Conservation (phyloP, 64 coral and sea anemone species). For the Stichodactyla mertensii region DNA sequence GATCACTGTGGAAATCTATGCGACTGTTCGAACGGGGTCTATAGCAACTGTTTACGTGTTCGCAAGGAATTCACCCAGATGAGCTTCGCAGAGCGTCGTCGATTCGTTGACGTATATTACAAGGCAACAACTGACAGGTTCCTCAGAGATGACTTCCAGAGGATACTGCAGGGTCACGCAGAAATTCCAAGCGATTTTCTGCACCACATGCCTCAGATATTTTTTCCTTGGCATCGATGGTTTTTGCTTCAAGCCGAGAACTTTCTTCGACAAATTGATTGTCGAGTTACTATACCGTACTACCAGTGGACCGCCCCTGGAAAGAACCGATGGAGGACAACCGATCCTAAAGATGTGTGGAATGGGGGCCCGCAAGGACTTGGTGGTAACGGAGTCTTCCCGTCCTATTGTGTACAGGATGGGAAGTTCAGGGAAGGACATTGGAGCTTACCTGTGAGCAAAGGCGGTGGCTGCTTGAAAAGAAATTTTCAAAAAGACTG, state of each 20-base stretch:
- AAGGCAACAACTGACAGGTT: conserved; percentile 36
- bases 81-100: conserved; percentile 36
- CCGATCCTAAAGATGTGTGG: conserved; percentile 42
- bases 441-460: conserved; percentile 31
- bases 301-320: conserved; percentile 50
- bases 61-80: conserved; percentile 57
- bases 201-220: conserved; percentile 65
- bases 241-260: conserved; percentile 56
- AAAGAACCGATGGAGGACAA: conserved; percentile 29
- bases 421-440: conserved; percentile 35
- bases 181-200: conserved; percentile 34
- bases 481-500: conserved; percentile 51
- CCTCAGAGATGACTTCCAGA: conserved; percentile 39
- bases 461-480: conserved; percentile 63
- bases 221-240: conserved; percentile 86
- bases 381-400: conserved; percentile 45
- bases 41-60: conserved; percentile 22
- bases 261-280: conserved; percentile 61
- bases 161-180: conserved; percentile 26
- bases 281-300: conserved; percentile 63
- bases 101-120: conserved; percentile 43
- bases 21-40: conserved; percentile 9
- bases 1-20: conserved; percentile 43
- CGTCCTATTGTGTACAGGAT: conserved; percentile 36
- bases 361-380: conserved; percentile 59